Evolutionary conservation across 2,113 vertebrate genomes (phyloP).

Genomic region (Uria lomvia): DNA sequence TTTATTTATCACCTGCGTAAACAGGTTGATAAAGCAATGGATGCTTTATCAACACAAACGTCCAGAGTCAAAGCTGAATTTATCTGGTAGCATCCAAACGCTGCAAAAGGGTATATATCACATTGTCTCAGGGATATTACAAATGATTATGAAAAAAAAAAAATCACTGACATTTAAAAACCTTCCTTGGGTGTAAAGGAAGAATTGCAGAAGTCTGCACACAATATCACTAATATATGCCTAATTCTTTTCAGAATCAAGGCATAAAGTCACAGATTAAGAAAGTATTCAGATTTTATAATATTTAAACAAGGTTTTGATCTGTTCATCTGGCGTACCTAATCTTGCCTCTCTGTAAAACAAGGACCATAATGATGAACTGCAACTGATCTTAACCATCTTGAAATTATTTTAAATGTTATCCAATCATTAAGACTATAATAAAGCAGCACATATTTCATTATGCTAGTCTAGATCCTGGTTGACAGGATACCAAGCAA

Average conservation of each 20-base stretch:
- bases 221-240: neutral
- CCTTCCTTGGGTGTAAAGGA: neutral
- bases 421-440: neutral
- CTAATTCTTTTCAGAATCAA: neutral
- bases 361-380: neutral
- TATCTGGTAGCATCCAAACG: neutral
- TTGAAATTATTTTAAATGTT: neutral
- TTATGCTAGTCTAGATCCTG: neutral
- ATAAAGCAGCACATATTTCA: neutral
- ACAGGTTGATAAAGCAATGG: neutral
- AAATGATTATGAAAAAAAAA: neutral
- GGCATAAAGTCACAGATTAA: neutral
- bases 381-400: neutral
- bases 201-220: neutral
- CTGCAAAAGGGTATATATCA: neutral
- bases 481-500: neutral
- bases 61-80: neutral
- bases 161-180: neutral
- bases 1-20: neutral
- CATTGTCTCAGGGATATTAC: neutral
- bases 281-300: neutral
- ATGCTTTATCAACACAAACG: neutral
- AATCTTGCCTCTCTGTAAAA: neutral
- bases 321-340: neutral
- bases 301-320: neutral